Evolutionary conservation across 2,797 vertebrate genomes (phyloP).

Genomic region (Acanthurus tractus): DNA sequence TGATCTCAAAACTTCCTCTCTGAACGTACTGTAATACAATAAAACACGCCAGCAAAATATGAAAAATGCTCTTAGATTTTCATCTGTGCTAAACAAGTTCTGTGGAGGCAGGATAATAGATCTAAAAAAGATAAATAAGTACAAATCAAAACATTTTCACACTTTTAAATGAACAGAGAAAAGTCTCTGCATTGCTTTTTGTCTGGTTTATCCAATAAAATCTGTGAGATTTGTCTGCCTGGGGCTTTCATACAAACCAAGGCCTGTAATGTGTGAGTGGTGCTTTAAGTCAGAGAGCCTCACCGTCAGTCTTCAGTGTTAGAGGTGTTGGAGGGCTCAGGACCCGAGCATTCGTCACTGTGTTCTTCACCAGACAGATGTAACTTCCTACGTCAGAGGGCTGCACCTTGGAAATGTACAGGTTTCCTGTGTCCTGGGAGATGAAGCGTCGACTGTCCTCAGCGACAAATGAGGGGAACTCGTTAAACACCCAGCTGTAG

Average conservation of each 20-base stretch:
- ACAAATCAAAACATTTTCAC: slow-evolving; percentile 1
- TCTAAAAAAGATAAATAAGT: not conserved
- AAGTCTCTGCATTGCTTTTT: not conserved
- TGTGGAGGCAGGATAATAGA: slow-evolving; percentile 5
- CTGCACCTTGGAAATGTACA: slow-evolving; percentile 98
- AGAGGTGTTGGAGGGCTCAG: slow-evolving; percentile 96
- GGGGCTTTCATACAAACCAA: slow-evolving; percentile 32
- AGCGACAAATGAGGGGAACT: slow-evolving; percentile 96
- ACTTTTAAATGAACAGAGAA: slow-evolving; percentile 22
- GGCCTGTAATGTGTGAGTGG: not conserved
- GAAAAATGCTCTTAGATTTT: slow-evolving; percentile 50
- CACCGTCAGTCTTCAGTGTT: slow-evolving; percentile 94
- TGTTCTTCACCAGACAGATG: slow-evolving; percentile 97
- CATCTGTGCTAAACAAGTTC: slow-evolving; percentile 36
- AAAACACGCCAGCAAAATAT: slow-evolving; percentile 33
- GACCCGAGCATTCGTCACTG: slow-evolving; percentile 92
- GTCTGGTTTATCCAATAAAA: slow-evolving; percentile 24
- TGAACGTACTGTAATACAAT: slow-evolving; percentile 29
- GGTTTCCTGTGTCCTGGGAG: slow-evolving; percentile 96
- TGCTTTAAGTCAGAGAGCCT: slow-evolving; percentile 70
- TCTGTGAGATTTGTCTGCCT: slow-evolving; percentile 19
- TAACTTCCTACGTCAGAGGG: slow-evolving; percentile 97
- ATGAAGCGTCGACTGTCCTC: slow-evolving; percentile 98
- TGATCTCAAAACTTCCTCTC: slow-evolving; percentile 29
- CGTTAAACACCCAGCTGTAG: slow-evolving; percentile 98